Evolutionary conservation across 2,797 vertebrate genomes (phyloP), one percentile per base, ranked within the genome.

Genomic region (Rhabdophis nuchalis): DNA sequence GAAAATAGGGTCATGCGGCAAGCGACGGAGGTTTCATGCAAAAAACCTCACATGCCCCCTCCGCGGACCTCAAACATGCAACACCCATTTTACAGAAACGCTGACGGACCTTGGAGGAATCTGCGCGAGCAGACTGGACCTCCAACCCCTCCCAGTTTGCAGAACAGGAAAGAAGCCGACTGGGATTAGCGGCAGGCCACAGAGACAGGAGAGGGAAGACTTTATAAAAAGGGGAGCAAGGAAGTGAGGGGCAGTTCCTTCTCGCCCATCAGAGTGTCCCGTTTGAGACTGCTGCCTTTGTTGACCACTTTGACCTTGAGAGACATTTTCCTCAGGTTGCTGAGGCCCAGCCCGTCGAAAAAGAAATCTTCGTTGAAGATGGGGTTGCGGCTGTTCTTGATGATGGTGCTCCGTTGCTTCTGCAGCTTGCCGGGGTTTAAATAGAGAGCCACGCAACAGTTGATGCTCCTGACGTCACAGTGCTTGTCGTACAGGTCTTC

Each of bases 301-400:
- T 99, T 99, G n/a, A 99, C 98, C 97, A 99, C 99, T 95, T 99
- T 99, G 96, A 99, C 96, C 97, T 99, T 98, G 93, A 99, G 97
- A 1, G 98, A 98, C 96, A 99, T 97, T 95, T 98, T 98, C 95
- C 98, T 98, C 91, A 97, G 98, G 5, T 99, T 98, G 25, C 97
- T 97, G 0, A 97, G 95, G 23, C 98, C 98, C 93, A 99, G 96
- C 2, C 98, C 98, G 1, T 99, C 99, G 3, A 99, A 99, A 98
- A 99, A 99, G 97, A 99, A 99, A 97, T 99, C 99, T 97, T 99
- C 99, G 0, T 99, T 99, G 98, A 99, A 99, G 95, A 99, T 92
- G 0, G 99, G 99, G 95, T 98, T 99, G 94, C 98, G 98, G 97
- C 98, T 99, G 97, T 99, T 99, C 97, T 99, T 99, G 97, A 99